A percentile compares a stretch with the other conserved stretches of the same genome.
Conservation (phyloP, 2,888 invertebrate genomes). For the Platypus cylindrus region DNA sequence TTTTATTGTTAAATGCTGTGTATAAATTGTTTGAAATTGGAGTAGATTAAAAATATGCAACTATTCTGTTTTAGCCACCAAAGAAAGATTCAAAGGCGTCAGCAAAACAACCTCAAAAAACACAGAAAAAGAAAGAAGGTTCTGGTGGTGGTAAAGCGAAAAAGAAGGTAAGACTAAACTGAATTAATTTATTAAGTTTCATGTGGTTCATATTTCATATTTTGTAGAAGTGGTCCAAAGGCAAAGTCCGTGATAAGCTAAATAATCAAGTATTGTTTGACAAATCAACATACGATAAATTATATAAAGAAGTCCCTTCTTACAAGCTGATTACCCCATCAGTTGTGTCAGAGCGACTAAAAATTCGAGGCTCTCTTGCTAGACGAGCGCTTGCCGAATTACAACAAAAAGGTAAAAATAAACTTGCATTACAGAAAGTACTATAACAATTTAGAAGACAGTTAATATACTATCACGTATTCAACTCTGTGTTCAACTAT, state of each 20-base stretch:
- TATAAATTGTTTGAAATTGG: not conserved
- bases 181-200: constrained; percentile 1
- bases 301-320: constrained; percentile 88
- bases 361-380: constrained; percentile 94
- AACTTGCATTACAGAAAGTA: too few species aligned
- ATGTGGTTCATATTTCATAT: constrained; percentile 5
- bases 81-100: constrained; percentile 87
- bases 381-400: constrained; percentile 89
- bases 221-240: constrained; percentile 99
- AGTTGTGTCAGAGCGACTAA: constrained; percentile 95
- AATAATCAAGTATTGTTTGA: constrained; percentile 99
- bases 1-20: too few species aligned
- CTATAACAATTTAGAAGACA: too few species aligned
- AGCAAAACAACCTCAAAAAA: constrained; percentile 86
- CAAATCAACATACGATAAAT: constrained; percentile 94
- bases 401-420: constrained; percentile 75
- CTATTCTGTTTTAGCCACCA: constrained; percentile 61
- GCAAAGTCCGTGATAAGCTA: constrained; percentile 99
- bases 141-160: constrained; percentile 91
- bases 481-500: too few species aligned
- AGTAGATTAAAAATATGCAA: not conserved
- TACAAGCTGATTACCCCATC: constrained; percentile 99
- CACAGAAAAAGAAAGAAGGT: constrained; percentile 92
- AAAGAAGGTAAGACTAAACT: constrained; percentile 66
- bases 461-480: too few species aligned